Conservation (phyloP, 2,797 vertebrate genomes). For the Darevskia nairensis region DNA sequence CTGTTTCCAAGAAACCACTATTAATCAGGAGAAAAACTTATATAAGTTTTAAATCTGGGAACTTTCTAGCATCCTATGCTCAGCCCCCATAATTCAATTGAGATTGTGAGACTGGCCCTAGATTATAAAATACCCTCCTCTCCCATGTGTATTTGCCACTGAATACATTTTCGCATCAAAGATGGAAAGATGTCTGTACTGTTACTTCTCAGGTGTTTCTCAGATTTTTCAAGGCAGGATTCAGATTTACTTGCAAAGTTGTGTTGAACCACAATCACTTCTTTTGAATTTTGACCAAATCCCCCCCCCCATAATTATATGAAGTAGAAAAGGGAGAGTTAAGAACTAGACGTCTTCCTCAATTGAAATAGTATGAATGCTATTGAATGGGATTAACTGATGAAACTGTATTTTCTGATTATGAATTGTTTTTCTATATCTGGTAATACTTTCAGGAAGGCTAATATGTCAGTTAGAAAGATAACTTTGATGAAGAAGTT, state of each 20-base stretch:
- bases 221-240: neutral
- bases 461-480: neutral
- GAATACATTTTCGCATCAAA: neutral
- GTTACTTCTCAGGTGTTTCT: neutral
- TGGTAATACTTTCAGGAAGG: neutral
- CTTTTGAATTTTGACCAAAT: neutral
- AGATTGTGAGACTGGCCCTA: neutral
- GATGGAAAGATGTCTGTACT: neutral
- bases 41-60: neutral
- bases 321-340: neutral
- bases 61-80: neutral
- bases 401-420: neutral
- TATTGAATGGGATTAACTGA: neutral
- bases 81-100: neutral
- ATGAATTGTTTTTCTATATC: neutral
- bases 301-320: neutral
- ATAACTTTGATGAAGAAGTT: neutral
- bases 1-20: neutral
- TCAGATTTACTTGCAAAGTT: neutral
- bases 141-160: neutral
- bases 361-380: neutral
- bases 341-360: neutral
- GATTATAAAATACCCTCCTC: neutral
- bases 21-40: neutral
- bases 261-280: neutral